Evolutionary conservation across 2,888 invertebrate genomes (phyloP), one percentile per base, ranked within the genome.

Genomic region (Dynastes tityus): DNA sequence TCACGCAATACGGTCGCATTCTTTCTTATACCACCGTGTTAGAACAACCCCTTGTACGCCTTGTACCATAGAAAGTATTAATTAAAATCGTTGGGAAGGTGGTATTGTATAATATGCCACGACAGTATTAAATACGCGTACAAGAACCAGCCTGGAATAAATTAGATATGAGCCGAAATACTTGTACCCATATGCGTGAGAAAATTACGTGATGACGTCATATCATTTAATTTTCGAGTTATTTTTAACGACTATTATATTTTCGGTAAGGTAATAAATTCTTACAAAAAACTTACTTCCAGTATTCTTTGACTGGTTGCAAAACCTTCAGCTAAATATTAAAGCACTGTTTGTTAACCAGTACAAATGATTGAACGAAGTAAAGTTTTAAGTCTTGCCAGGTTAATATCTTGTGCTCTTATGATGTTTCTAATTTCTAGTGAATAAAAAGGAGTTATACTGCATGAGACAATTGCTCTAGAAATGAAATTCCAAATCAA

Each of bases 101-200:
- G 73, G 9, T 58, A 58, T 58, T 37, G 73, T 55, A 73, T 73
- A 73, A 73, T 40, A 73, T n/a, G 58, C 11, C 73, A 73, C 27
- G 73, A 37, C 32, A 73, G 40, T 58, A 70, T 73, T 73, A 58
- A 58, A 58, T 73, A 58, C 40, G 58, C 16, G 73, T 73, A 73
- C 73, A 29, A 32, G 63, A 63, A 63, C 32, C 40, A 22, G 58
- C 13, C 40, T 22, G 11, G 37, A 73, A 40, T 58, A 58, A 73
- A 73, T 73, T 73, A 58, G 40, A 61, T 51, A 55, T 58, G 55
- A 73, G 73, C 37, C 58, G 58, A 73, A 55, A 73, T 55, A 16
- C 16, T 58, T 71, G 63, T 63, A 63, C 27, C 27, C 27, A 13
- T 32, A 13, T 63, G 32, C 32, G 32, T 32, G 37, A 32, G 63